Percentiles rank a stretch among this genome's conserved stretches.
Evolutionary conservation across 2,888 invertebrate genomes (phyloP).

Genomic region (Athrips mouffetella): DNA sequence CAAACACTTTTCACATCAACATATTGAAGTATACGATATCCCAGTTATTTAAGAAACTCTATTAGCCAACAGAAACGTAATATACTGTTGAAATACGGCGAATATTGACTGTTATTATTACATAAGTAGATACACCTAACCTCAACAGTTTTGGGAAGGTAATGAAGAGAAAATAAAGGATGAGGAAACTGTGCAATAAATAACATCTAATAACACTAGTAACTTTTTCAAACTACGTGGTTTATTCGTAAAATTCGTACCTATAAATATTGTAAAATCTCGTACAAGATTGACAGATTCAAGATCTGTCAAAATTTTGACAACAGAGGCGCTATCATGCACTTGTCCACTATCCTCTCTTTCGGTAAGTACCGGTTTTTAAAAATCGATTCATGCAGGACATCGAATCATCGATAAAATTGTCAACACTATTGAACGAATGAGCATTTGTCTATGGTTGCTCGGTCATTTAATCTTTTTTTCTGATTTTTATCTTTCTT

Average conservation of each 20-base stretch:
- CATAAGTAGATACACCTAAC: slow-evolving; percentile 72
- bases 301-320: slow-evolving; percentile 36
- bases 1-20: slow-evolving; percentile 6
- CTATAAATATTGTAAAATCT: slow-evolving; percentile 42
- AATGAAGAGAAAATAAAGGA: not conserved
- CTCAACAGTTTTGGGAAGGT: slow-evolving; percentile 41
- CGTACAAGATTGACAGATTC: slow-evolving; percentile 39
- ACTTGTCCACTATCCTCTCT: too few relatives aligned
- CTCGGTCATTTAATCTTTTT: slow-evolving; percentile 20
- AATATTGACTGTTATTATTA: slow-evolving; percentile 65
- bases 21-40: not conserved
- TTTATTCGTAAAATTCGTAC: slow-evolving; percentile 44
- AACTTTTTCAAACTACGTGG: slow-evolving; percentile 30
- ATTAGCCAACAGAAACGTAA: not conserved
- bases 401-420: not conserved
- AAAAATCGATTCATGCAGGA: not conserved
- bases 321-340: not conserved
- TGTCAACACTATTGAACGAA: not conserved
- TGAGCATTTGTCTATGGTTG: slow-evolving; percentile 7
- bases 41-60: not conserved
- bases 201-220: slow-evolving; percentile 20
- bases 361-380: slow-evolving; percentile 12
- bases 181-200: not conserved
- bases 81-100: slow-evolving; percentile 29
- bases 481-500: slow-evolving; percentile 14